Conservation (phyloP, 2,888 invertebrate species). For the Trichogramma dendrolimi region DNA sequence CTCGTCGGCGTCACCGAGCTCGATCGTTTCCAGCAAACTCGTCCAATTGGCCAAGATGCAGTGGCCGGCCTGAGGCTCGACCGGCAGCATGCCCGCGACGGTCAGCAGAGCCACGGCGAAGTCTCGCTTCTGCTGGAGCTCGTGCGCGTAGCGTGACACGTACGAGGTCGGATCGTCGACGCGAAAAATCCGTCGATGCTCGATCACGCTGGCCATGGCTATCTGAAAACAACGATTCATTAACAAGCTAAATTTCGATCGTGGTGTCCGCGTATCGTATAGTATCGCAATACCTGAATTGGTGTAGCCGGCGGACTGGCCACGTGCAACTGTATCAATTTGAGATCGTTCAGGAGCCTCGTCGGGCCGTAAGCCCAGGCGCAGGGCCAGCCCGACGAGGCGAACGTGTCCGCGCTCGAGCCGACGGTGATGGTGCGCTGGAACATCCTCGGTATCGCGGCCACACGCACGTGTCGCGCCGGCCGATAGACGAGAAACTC, state of each 20-base stretch:
- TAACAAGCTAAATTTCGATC: not conserved
- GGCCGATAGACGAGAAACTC: conserved; percentile 92
- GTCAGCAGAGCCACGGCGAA: conserved; percentile 68
- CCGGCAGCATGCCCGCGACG: conserved; percentile 83
- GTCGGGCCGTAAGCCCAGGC: conserved; percentile 95
- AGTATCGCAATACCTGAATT: conserved; percentile 59
- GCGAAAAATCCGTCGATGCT: conserved; percentile 69
- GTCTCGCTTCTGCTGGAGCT: conserved; percentile 74
- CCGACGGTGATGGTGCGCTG: conserved; percentile 94
- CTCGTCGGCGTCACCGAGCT: conserved; percentile 64
- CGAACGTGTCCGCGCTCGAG: conserved; percentile 96
- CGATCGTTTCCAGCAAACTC: conserved; percentile 61
- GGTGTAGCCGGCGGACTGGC: conserved; percentile 89
- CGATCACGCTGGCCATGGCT: conserved; percentile 85
- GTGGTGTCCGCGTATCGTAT: not conserved
- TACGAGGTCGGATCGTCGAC: conserved; percentile 69
- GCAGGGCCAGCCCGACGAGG: conserved; percentile 93
- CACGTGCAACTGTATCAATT: conserved; percentile 90
- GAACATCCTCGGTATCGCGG: conserved; percentile 94
- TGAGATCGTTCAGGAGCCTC: conserved; percentile 71
- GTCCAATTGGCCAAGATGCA: conserved; percentile 94
- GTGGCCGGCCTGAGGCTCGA: conserved; percentile 93
- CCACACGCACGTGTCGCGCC: conserved; percentile 82
- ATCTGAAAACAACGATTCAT: conserved; percentile 58
- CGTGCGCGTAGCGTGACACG: conserved; percentile 71